Base-by-base conservation (phyloP, 2,797 vertebrate species). In the Sebastes baramenuke region DNA sequence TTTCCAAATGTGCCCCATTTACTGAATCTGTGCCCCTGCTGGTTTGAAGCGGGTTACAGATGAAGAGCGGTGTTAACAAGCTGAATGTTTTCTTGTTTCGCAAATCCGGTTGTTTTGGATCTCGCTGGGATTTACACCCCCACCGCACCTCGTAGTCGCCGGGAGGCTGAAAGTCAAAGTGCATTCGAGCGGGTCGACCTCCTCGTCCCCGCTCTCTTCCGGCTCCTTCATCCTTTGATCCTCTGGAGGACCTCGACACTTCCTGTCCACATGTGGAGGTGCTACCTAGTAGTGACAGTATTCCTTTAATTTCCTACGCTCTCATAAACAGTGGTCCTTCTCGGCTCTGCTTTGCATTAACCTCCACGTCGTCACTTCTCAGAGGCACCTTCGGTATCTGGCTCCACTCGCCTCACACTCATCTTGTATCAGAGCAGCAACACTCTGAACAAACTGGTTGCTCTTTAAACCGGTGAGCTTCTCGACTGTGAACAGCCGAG, bases 381-480 rank as follows among this genome's bases (percentile, higher is more conserved):
- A 73, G 61, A 75, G 56, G 52, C 83, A 32, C 77, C 36, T 67
- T 69, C 9, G 0, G 0, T 6, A 7, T 87, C 92, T 93, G 92
- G 72, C 65, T 85, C 60, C 22, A 27, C 84, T 94, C 92, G 18
- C 52, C 82, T 82, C 81, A 80, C 93, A 92, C 92, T 86, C 84
- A 11, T 54, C 83, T 67, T 1, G 30, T 89, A 89, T 93, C 86
- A 70, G 60, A 29, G 62, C 71, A 25, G 52, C 25, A 65, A 46
- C 80, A 27, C 82, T 59, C 79, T 2, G 46, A 46, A 61, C 24
- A 32, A 55, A 71, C 75, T 0, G 67, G 46, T 0, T 38, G 61
- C 59, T 68, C 58, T 77, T 70, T 46, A 78, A 82, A 82, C 27
- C 46, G 0, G 20, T 0, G 1, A 27, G 62, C 36, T 36, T 22